Conservation (phyloP, 2,113 vertebrate genomes). For the Amphilophus citrinellus region DNA sequence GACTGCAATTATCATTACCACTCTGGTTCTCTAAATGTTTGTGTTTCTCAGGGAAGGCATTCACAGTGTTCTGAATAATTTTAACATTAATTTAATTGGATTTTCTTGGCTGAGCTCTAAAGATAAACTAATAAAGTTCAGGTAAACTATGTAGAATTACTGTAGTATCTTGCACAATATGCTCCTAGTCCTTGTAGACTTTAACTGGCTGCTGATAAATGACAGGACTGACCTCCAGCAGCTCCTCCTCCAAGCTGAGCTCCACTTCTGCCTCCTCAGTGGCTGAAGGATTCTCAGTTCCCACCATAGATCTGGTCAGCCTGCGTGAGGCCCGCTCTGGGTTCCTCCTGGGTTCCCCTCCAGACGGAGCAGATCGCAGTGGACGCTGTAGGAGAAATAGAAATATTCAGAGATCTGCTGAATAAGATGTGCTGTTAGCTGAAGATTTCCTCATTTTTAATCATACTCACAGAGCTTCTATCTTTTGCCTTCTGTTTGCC, state of each 20-base stretch:
- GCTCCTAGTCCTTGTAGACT: rapidly evolving
- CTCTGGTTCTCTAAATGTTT: not conserved
- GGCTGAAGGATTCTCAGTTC: not conserved
- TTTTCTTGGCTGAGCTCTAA: rapidly evolving
- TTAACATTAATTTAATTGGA: not conserved
- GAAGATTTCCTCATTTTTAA: rapidly evolving
- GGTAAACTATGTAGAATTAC: rapidly evolving
- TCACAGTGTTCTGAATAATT: rapidly evolving
- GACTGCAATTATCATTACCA: not conserved
- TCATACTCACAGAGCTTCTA: slow-evolving; percentile 55
- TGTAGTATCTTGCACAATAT: not conserved
- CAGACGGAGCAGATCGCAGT: slow-evolving; percentile 16
- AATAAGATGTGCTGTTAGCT: not conserved
- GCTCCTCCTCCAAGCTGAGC: slow-evolving; percentile 75
- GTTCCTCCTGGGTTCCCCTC: slow-evolving; percentile 62
- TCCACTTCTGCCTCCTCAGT: slow-evolving; percentile 65
- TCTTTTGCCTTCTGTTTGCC: slow-evolving; percentile 50
- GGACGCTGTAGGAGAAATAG: slow-evolving; percentile 47
- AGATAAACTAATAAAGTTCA: not conserved
- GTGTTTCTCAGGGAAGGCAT: not conserved
- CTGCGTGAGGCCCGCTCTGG: slow-evolving; percentile 72
- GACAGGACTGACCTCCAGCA: slow-evolving; percentile 66
- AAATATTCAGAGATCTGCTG: not conserved
- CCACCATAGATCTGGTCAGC: slow-evolving; percentile 78
- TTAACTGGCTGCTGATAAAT: slow-evolving; percentile 7